Conservation (phyloP, 2,797 vertebrate genomes). For the Phoebastria nigripes region DNA sequence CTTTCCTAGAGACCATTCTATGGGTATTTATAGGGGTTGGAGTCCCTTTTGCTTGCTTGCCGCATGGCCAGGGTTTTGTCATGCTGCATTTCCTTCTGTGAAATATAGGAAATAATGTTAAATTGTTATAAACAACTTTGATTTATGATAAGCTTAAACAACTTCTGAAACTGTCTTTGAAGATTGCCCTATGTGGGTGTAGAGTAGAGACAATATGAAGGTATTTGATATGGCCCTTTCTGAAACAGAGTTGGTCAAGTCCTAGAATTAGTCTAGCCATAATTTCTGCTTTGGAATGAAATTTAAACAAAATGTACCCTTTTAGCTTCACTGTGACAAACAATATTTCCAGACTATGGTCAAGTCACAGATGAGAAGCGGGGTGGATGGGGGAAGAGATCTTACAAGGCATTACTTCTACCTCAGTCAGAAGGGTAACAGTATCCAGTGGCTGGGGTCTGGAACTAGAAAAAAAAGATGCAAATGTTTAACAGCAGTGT, state of each 20-base stretch:
- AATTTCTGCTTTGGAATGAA: not conserved
- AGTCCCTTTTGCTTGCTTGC: not conserved
- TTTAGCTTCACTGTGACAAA: not conserved
- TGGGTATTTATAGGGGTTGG: no score
- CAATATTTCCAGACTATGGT: rapidly evolving
- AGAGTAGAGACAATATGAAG: not conserved
- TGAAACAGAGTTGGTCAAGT: not conserved
- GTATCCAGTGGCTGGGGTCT: not conserved
- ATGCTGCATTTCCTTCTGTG: not conserved
- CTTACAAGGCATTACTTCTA: not conserved
- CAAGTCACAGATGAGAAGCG: not conserved
- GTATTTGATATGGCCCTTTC: not conserved
- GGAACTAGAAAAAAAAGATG: not conserved
- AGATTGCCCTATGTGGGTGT: not conserved
- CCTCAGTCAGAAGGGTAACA: not conserved
- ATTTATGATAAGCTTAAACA: not conserved
- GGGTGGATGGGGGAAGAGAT: not conserved
- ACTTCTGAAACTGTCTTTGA: not conserved
- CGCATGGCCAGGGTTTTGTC: not conserved
- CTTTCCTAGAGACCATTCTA: not conserved
- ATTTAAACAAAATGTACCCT: not conserved
- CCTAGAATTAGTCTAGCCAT: not conserved
- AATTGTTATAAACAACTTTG: not conserved
- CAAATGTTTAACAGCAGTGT: not conserved
- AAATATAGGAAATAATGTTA: not conserved